These are phyloP conservation scores for Bergia puertoricense DNA, from an alignment of 92 coral and sea anemone genomes.

Conservation along the genomic window DNA sequence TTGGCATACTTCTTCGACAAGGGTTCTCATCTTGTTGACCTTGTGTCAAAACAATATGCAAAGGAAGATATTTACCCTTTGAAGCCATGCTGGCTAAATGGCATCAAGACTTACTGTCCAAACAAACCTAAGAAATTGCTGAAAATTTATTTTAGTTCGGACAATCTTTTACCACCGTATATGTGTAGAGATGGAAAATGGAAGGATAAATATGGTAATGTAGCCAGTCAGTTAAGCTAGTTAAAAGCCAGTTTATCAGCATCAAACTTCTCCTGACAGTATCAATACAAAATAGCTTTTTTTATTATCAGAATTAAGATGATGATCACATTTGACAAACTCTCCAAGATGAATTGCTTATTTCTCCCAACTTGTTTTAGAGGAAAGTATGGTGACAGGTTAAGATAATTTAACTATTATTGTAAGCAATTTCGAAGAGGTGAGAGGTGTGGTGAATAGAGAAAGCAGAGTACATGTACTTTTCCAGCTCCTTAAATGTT, in stretches of 20 bases:
- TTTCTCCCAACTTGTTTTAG: too few species aligned
- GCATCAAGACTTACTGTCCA: constrained; percentile 66
- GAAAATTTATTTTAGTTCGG: constrained; percentile 50
- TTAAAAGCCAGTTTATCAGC: neutral
- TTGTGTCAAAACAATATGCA: constrained; percentile 28
- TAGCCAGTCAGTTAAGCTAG: neutral
- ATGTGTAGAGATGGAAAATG: constrained; percentile 65
- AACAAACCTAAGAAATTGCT: constrained; percentile 56
- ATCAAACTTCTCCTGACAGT: too few species aligned
- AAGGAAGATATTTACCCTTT: constrained; percentile 72
- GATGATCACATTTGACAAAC: too few species aligned
- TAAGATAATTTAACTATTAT: too few species aligned
- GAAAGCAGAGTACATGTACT: too few species aligned
- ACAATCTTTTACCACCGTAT: constrained; percentile 48
- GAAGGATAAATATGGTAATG: constrained; percentile 49
- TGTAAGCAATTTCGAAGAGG: too few species aligned
- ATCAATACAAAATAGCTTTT: too few species aligned
- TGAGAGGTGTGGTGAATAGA: too few species aligned
- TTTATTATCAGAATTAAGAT: too few species aligned
- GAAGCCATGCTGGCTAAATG: constrained; percentile 70
- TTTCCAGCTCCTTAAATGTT: too few species aligned
- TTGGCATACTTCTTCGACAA: constrained; percentile 8
- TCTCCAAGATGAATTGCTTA: too few species aligned
- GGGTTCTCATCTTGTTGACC: constrained; percentile 6
- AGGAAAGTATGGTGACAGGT: too few species aligned